Conservation (phyloP, 2,888 invertebrate genomes). For the Ametastegia equiseti region DNA sequence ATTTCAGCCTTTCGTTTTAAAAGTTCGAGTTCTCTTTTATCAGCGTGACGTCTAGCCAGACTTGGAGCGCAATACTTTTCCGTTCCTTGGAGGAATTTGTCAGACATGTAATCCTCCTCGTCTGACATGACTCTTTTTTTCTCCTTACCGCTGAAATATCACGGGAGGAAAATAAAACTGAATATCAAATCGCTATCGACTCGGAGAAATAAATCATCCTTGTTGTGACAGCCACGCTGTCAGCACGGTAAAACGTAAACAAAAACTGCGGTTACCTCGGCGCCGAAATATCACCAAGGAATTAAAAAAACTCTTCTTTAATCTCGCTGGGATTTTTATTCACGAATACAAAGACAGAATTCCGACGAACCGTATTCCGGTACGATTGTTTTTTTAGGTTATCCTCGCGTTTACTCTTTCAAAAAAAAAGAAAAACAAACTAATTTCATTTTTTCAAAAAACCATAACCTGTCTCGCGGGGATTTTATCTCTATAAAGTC, state of each 20-base stretch:
- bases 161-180: neutral
- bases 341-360: too few relatives aligned
- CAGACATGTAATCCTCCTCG: conserved; percentile 86
- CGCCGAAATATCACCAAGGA: neutral
- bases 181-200: neutral
- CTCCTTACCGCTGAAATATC: neutral
- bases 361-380: neutral
- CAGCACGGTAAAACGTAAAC: neutral
- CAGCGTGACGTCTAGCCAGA: conserved; percentile 78
- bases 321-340: neutral
- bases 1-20: conserved; percentile 77
- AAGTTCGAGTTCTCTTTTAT: conserved; percentile 80
- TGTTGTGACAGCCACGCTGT: conserved; percentile 28
- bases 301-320: neutral
- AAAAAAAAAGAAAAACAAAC: too few relatives aligned
- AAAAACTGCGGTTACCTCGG: neutral
- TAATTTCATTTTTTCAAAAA: neutral
- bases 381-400: neutral
- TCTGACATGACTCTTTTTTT: conserved; percentile 77
- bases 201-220: neutral
- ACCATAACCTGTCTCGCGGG: neutral
- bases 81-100: conserved; percentile 79
- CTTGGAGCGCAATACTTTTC: conserved; percentile 79
- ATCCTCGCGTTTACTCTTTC: neutral
- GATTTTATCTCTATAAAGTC: neutral